Base-by-base conservation (phyloP, 2,888 invertebrate genomes). In the Oligia strigilis region DNA sequence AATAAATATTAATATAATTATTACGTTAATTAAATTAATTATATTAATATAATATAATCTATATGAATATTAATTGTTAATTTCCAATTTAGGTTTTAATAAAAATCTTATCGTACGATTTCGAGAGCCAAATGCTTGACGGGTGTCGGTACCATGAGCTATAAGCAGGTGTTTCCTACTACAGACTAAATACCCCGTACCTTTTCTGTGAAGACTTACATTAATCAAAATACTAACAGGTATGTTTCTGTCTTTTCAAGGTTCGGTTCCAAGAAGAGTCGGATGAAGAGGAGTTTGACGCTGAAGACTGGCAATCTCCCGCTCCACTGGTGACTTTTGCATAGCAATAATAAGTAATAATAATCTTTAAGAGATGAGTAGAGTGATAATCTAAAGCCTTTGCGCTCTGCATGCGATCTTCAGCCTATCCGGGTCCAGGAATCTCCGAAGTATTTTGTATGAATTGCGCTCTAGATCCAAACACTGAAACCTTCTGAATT, bases 311-410 rank as follows among this genome's bases (percentile, higher is more conserved):
- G 95, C 91, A 94, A 40, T 85, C 94, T 2, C 95, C 95, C 0
- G 94, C 96, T 6, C 96, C 96, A 2, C 94, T 97, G n/a, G 97
- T 97, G 66, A 94, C 94, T 13, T 96, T 97, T 82, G 94, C 95
- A 49, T 86, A 82, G 43, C 62, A 46, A 46, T 40, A 11, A 55
- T 58, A 43, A 66, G 49, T 55, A 40, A 65, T 65, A 11, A 40
- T 40, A 40, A 40, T 40, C 9, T 64, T 29, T 52, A 60, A 58
- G 49, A 36, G n/a, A 62, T 72, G 40, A 40, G 19, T 40, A 11
- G 2, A 23, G 23, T 29, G 40, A 8, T 69, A 19, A 14, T 67
- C 17, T 49, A 49, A 29, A 69, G 13, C 19, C 29, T n/a, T 67
- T n/a, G n/a, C 66, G 14, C 43, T 14, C 43, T 70, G 70, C 23